Evolutionary conservation across 2,113 vertebrate genomes (phyloP).

Genomic region (Balaeniceps rex): DNA sequence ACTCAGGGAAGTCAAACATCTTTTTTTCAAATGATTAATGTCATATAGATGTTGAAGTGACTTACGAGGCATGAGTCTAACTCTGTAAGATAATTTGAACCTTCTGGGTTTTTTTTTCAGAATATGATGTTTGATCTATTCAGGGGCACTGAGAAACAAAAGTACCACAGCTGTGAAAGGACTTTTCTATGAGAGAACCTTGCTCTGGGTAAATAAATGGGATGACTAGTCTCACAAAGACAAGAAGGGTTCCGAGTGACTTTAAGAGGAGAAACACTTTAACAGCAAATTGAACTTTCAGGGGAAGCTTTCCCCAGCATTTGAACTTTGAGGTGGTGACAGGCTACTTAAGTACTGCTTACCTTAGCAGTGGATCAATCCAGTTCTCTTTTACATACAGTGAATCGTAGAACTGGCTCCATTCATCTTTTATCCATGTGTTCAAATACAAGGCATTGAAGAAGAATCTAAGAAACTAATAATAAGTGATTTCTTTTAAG

Average conservation of each 20-base stretch:
- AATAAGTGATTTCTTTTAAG: not conserved
- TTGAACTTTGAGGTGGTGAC: not conserved
- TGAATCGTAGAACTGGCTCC: slow-evolving; percentile 83
- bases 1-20: not conserved
- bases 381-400: slow-evolving; percentile 79
- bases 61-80: not conserved
- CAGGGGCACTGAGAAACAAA: not conserved
- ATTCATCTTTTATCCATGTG: slow-evolving; percentile 87
- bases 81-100: not conserved
- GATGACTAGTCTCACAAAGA: not conserved
- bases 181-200: not conserved
- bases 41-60: not conserved
- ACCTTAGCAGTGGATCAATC: slow-evolving; percentile 84
- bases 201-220: not conserved
- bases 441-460: slow-evolving; percentile 80
- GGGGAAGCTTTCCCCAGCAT: not conserved
- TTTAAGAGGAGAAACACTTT: not conserved
- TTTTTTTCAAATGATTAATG: not conserved
- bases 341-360: not conserved
- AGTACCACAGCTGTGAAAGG: not conserved
- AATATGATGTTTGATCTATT: not conserved
- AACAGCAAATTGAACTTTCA: not conserved
- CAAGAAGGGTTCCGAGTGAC: not conserved
- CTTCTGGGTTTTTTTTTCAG: not conserved
- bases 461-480: slow-evolving; percentile 90